Percentiles rank a stretch among this genome's conserved stretches.
Conservation (phyloP, 2,113 vertebrate species). For the Smithornis capensis region DNA sequence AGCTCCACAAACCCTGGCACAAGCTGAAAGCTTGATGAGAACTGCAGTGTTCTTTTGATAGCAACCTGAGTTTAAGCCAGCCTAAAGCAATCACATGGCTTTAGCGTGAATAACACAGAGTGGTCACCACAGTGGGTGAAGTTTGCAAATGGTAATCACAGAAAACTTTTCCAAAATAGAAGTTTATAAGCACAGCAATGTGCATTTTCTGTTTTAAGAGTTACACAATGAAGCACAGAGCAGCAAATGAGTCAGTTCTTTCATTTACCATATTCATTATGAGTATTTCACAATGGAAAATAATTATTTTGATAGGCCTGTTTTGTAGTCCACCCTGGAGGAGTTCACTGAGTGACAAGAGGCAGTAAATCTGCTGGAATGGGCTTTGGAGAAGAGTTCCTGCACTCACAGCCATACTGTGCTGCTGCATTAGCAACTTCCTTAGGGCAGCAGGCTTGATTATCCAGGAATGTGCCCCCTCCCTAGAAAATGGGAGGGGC, state of each 20-base stretch:
- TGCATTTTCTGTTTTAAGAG: background rate
- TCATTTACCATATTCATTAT: conserved; percentile 21
- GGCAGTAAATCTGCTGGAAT: background rate
- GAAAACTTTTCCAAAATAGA: background rate
- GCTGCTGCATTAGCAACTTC: background rate
- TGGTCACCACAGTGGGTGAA: background rate
- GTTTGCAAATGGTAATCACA: background rate
- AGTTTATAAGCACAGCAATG: background rate
- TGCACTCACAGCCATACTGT: fast-evolving
- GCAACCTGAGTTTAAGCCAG: background rate
- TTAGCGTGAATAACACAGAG: background rate
- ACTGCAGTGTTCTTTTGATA: background rate
- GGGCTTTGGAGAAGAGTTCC: background rate
- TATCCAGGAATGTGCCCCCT: background rate
- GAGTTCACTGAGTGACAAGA: background rate
- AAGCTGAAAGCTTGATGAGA: background rate
- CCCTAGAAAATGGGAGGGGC: background rate
- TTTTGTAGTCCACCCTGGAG: background rate
- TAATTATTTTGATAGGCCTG: background rate
- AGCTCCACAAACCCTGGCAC: background rate
- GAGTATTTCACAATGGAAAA: conserved; percentile 18
- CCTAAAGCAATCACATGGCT: background rate
- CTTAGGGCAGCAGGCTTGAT: background rate
- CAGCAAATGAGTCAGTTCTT: conserved; percentile 21
- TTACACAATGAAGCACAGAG: conserved; percentile 7